Conservation (phyloP, 1,140 invertebrate species). For the Phenacoccus solenopsis region DNA sequence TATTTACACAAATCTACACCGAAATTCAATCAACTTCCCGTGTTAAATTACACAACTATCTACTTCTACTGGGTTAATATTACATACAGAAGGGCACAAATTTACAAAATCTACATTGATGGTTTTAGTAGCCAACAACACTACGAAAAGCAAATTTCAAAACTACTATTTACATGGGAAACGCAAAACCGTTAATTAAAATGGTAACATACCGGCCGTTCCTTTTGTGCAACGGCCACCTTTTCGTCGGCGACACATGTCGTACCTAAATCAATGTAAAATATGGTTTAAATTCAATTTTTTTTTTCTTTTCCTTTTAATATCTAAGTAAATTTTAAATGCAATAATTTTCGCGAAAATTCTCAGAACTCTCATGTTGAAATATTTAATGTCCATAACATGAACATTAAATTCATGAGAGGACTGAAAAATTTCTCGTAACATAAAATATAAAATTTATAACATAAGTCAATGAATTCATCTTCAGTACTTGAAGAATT, state of each 20-base stretch:
- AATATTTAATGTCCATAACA: no score
- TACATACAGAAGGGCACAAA: neutral
- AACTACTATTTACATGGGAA: neutral
- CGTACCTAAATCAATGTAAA: slow-evolving; percentile 57
- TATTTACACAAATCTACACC: no score
- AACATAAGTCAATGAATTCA: no score
- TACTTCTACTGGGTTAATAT: neutral
- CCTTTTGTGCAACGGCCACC: slow-evolving; percentile 89
- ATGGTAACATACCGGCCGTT: slow-evolving; percentile 68
- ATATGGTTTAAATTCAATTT: neutral
- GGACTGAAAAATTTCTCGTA: no score
- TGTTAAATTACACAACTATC: no score
- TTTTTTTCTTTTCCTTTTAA: no score
- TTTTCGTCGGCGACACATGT: slow-evolving; percentile 88
- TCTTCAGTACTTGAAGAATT: no score
- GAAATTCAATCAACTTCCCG: no score
- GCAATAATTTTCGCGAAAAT: neutral
- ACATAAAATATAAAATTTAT: no score
- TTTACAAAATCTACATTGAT: neutral
- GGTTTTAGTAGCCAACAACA: slow-evolving; percentile 8
- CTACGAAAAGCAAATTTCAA: neutral
- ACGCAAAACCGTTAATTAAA: slow-evolving; percentile 3
- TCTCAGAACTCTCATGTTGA: slow-evolving; percentile 1
- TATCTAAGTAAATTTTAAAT: neutral
- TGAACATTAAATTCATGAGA: no score